phyloP scores from a whole-genome alignment of 2,113 vertebrate genomes.

The Calcarius ornatus region DNA sequence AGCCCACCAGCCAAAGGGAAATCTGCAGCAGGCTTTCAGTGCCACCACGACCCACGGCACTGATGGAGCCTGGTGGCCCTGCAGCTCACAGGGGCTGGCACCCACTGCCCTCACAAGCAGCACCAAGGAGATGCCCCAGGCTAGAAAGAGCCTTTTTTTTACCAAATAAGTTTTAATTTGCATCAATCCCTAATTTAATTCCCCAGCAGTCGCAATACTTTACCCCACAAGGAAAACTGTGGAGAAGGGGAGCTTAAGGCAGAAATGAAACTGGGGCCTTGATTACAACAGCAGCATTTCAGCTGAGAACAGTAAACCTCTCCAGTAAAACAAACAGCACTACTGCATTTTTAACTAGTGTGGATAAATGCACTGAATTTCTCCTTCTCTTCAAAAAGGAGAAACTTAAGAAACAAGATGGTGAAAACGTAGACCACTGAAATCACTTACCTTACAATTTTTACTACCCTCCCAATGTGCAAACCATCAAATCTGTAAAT shows the following conservation, averaged over 20 bases:
- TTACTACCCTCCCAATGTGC: background rate
- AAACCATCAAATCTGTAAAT: background rate
- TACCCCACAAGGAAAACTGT: background rate
- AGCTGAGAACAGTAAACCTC: background rate
- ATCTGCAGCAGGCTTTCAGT: background rate
- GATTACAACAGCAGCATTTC: background rate
- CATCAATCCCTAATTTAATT: background rate
- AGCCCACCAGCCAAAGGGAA: background rate
- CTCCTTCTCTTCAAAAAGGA: background rate
- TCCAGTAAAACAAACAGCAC: background rate
- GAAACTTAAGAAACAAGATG: background rate
- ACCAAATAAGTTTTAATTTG: background rate
- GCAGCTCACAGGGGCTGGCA: background rate
- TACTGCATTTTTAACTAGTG: background rate
- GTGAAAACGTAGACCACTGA: background rate
- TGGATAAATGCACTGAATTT: background rate
- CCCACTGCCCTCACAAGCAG: background rate
- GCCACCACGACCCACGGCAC: fast-evolving
- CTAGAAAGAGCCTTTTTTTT: background rate
- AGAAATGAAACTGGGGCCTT: background rate
- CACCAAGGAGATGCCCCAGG: background rate
- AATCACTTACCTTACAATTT: background rate
- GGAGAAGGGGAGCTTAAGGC: background rate
- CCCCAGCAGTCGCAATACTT: background rate
- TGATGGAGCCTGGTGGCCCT: background rate